These are phyloP conservation scores for cattle (Bos taurus) DNA, from an alignment of 2,113 vertebrate genomes.

Conservation along the genomic window ARS-UCD2.0 NC_037333.1:30329501-30330000, in stretches of 20 bases:
- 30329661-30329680: neutral
- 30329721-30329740: neutral
- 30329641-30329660: neutral
- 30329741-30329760: neutral
- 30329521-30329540: conserved; percentile 84
- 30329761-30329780: neutral
- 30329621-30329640: neutral
- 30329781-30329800: neutral
- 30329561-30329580: conserved; percentile 29
- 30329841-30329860: neutral
- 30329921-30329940: neutral
- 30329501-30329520: conserved; percentile 88
- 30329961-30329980: neutral
- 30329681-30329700: neutral
- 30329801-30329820: neutral
- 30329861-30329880: neutral
- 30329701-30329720: neutral
- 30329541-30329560: conserved; percentile 82
- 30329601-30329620: neutral
- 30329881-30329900: neutral
- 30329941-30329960: neutral
- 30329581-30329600: neutral
- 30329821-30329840: neutral
- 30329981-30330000: neutral
- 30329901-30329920: neutral